These are phyloP conservation scores for Cylindroiulus punctatus DNA, from an alignment of 2,888 invertebrate genomes.

Conservation along the genomic window DNA sequence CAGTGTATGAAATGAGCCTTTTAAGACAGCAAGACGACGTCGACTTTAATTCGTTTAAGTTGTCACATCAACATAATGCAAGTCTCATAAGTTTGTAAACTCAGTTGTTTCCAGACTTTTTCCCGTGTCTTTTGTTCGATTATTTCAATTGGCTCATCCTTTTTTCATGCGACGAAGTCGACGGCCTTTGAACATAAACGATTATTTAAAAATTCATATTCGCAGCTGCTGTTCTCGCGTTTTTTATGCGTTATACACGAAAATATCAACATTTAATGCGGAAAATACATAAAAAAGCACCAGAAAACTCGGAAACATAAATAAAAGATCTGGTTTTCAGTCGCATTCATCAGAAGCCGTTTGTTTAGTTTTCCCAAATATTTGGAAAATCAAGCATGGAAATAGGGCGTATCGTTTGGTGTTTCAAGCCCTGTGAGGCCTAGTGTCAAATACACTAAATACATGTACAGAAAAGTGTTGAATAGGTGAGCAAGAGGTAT, in stretches of 20 bases:
- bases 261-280: neutral
- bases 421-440: neutral
- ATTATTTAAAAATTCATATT: neutral
- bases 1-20: no score
- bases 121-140: neutral
- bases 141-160: slow-evolving; percentile 2
- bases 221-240: neutral
- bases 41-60: no score
- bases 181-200: neutral
- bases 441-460: no score
- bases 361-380: neutral
- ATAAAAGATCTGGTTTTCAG: neutral
- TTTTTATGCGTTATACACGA: neutral
- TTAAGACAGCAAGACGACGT: no score
- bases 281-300: neutral
- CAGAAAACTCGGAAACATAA: neutral
- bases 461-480: neutral
- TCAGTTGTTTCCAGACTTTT: neutral
- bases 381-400: neutral
- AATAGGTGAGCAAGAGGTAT: neutral
- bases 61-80: neutral
- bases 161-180: neutral
- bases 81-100: no score
- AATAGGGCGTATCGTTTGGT: neutral
- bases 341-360: neutral